phyloP scores from a whole-genome alignment of 1,140 invertebrate genomes.

The Elymnias hypermnestra region DNA sequence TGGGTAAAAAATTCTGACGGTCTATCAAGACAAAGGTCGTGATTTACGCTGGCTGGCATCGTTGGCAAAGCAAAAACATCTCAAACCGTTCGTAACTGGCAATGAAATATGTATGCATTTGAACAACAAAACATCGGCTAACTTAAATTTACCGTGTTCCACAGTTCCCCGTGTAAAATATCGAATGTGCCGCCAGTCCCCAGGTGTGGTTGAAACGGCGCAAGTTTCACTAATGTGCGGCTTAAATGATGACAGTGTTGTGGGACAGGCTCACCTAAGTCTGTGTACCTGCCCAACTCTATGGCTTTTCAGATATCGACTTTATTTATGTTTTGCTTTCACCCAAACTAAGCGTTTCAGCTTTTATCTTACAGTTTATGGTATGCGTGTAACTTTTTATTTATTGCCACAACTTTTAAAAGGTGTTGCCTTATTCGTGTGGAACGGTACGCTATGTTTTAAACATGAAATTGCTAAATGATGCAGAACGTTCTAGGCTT shows the following conservation, averaged over 20 bases:
- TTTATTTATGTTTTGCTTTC: slow-evolving; percentile 28
- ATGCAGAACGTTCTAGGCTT: slow-evolving; percentile 17
- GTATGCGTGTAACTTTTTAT: slow-evolving; percentile 21
- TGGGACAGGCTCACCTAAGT: slow-evolving; percentile 29
- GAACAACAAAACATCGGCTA: slow-evolving; percentile 23
- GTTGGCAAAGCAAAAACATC: slow-evolving; percentile 22
- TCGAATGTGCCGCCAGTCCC: slow-evolving; percentile 48
- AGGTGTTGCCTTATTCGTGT: slow-evolving; percentile 19
- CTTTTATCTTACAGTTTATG: slow-evolving; percentile 20
- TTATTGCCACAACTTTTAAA: slow-evolving; percentile 23
- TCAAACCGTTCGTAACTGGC: slow-evolving; percentile 23
- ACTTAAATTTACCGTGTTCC: slow-evolving; percentile 40
- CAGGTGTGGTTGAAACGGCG: slow-evolving; percentile 64
- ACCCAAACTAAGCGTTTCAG: slow-evolving; percentile 15
- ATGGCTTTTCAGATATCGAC: slow-evolving; percentile 23
- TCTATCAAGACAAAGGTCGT: slow-evolving; percentile 19
- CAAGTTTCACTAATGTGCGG: slow-evolving; percentile 69
- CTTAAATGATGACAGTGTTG: slow-evolving; percentile 67
- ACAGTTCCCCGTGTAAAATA: slow-evolving; percentile 50
- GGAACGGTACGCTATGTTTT: slow-evolving; percentile 20
- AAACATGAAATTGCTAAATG: slow-evolving; percentile 24
- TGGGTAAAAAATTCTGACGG: slow-evolving; percentile 8
- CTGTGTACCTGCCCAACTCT: slow-evolving; percentile 22
- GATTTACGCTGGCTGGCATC: slow-evolving; percentile 14
- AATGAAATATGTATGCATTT: slow-evolving; percentile 22